These are phyloP conservation scores for Leuciscus idus DNA, from an alignment of 2,113 vertebrate genomes.

Conservation along the genomic window DNA sequence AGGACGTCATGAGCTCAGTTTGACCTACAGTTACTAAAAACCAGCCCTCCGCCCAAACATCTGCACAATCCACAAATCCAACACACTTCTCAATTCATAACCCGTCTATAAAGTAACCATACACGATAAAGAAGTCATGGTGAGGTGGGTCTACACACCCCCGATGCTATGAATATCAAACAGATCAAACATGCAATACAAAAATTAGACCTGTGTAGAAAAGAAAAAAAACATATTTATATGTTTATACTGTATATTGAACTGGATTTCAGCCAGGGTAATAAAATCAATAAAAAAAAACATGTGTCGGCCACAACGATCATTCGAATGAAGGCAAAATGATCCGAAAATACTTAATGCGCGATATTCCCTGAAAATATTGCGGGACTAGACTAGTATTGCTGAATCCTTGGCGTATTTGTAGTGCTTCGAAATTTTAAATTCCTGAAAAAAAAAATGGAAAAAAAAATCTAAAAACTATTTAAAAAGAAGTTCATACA, in stretches of 20 bases:
- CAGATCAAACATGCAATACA: slow-evolving; percentile 61
- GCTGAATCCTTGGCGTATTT: slow-evolving; percentile 52
- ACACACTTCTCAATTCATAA: slow-evolving; percentile 41
- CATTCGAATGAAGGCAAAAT: slow-evolving; percentile 24
- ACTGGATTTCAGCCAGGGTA: slow-evolving; percentile 47
- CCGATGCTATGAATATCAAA: slow-evolving; percentile 54
- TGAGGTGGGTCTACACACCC: slow-evolving; percentile 49
- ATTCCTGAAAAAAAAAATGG: slow-evolving; percentile 52
- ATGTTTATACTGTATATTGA: background rate
- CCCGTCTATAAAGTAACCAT: slow-evolving; percentile 61
- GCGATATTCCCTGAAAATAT: slow-evolving; percentile 54
- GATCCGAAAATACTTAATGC: slow-evolving; percentile 45
- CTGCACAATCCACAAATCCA: background rate
- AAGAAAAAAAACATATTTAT: background rate
- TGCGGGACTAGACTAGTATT: slow-evolving; percentile 36
- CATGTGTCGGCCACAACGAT: slow-evolving; percentile 37
- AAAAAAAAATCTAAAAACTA: slow-evolving; percentile 51
- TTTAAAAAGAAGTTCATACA: slow-evolving; percentile 53
- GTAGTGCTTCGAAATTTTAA: slow-evolving; percentile 65
- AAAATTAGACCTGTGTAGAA: slow-evolving; percentile 56
- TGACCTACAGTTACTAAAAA: slow-evolving; percentile 28
- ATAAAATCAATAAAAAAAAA: slow-evolving; percentile 41
- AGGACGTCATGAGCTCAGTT: slow-evolving; percentile 61
- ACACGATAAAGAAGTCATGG: slow-evolving; percentile 48
- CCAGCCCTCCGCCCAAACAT: background rate